phyloP scores from a whole-genome alignment of 1,140 invertebrate species.

The Drosophila pruinosa region DNA sequence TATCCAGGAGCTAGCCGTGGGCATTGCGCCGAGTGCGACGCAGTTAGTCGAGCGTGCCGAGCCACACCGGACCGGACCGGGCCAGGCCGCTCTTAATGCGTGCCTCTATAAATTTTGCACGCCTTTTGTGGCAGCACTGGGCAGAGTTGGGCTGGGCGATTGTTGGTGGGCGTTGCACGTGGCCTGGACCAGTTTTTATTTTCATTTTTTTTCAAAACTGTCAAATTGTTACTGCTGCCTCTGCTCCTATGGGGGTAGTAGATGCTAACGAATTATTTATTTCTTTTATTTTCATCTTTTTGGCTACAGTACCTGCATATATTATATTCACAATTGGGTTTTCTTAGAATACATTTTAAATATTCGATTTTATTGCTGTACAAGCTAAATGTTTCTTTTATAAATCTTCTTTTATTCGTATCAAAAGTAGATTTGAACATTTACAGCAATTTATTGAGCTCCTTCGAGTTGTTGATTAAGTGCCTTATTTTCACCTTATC shows the following conservation, averaged over 20 bases:
- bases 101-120: conserved; percentile 80
- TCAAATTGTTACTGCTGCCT: conserved; percentile 62
- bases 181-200: conserved; percentile 51
- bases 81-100: conserved; percentile 73
- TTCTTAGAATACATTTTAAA: neutral
- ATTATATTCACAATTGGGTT: neutral
- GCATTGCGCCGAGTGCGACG: conserved; percentile 56
- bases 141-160: neutral
- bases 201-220: conserved; percentile 41
- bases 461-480: no score
- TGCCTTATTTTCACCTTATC: no score
- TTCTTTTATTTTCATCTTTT: conserved; percentile 22
- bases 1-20: conserved; percentile 23
- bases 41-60: conserved; percentile 75
- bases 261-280: conserved; percentile 33
- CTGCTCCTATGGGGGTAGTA: conserved; percentile 41
- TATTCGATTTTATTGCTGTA: neutral
- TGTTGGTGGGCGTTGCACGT: conserved; percentile 54
- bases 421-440: no score
- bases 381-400: no score
- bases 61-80: conserved; percentile 53
- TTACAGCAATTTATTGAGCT: no score
- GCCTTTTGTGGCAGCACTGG: conserved; percentile 60
- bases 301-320: conserved; percentile 15
- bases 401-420: no score